Evolutionary conservation across 2,888 invertebrate species (phyloP), one percentile per base, ranked within the genome.

Genomic region (Lasioglossum villosulum): DNA sequence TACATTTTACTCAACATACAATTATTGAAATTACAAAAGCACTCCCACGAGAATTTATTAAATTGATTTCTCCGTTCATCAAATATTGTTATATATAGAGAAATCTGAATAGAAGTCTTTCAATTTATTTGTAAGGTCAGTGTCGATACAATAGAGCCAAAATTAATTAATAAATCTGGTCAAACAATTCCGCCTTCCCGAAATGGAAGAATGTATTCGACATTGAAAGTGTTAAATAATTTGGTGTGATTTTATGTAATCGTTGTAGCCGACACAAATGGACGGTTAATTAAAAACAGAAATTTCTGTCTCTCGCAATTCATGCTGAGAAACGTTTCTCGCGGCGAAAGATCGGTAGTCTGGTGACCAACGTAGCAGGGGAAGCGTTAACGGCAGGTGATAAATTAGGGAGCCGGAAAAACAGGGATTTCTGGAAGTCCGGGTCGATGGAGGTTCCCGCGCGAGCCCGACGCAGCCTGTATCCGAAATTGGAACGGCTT

Each of bases 401-500:
- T 37, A 68, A 68, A 68, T 68, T 68, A 68, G 66, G 66, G 23
- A 37, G 34, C 34, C 34, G 66, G 66, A 37, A 68, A 37, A 68
- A 68, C 66, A 68, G 66, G 66, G 66, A 68, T 68, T 68, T 68
- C 66, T 68, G 37, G 66, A 68, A 68, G 34, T 68, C 34, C 66
- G 66, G 66, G 66, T 23, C 70, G 37, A n/a, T 23, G 70, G 70
- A 19, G 66, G 70, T 70, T 39, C 70, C 70, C 70, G n/a, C 39
- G 39, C 70, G 37, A 70, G 70, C 70, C 48, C 59, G 56, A 37
- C 52, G n/a, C 10, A 34, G 42, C 39, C 39, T 16, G 83, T 82
- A 75, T 63, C 70, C 83, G 76, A 83, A 83, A 83, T 83, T 83
- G 84, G 77, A 83, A 48, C 77, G 48, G 73, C 77, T 83, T 83